Evolutionary conservation across 2,888 invertebrate genomes (phyloP), one percentile per base, ranked within the genome.

Genomic region (Diadegma fenestrale): DNA sequence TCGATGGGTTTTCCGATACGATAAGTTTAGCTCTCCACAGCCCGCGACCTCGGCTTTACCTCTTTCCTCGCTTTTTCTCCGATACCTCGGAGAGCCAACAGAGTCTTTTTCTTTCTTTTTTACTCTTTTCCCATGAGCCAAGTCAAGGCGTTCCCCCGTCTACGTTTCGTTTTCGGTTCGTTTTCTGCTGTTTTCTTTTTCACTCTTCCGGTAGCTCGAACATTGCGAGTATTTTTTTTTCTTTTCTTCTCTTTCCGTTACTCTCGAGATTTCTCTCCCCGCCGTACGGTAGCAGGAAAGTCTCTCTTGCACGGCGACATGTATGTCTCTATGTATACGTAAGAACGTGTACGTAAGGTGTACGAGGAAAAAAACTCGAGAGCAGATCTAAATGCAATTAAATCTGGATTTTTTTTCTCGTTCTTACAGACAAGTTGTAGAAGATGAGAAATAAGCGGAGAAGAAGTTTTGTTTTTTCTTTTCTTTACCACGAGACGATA

Each of bases 1-100:
- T 90, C 89, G 89, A 90, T 91, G 88, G 89, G 89, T 91, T 92
- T 91, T 88, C 90, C 92, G 91, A 92, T 92, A 92, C 90, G 91
- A 91, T 91, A 90, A 90, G 90, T 90, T 89, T 89, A 87, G 85
- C 86, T 22, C 64, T 80, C 30, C 72, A 64, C 51, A 63, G 14
- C 41, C 58, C 71, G 78, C 61, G 1, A 2, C 22, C 54, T 7
- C 51, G 8, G 19, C 7, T 19, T 1, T 22, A 10, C 54, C 54
- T 22, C 8, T 54, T 54, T 54, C 3, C 22, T 71, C 33, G 17
- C 3, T 63, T 48, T 48, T 76, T 64, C 48, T 12, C n/a, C 45
- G 58, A 61, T 45, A 33, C 45, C 45, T n/a, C 61, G 63, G 45
- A 45, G 63, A 45, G 41, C 17, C 61, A 30, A 33, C n/a, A 17